Base-by-base conservation (phyloP, 2,888 invertebrate genomes). In the Eucera pruinosa region DNA sequence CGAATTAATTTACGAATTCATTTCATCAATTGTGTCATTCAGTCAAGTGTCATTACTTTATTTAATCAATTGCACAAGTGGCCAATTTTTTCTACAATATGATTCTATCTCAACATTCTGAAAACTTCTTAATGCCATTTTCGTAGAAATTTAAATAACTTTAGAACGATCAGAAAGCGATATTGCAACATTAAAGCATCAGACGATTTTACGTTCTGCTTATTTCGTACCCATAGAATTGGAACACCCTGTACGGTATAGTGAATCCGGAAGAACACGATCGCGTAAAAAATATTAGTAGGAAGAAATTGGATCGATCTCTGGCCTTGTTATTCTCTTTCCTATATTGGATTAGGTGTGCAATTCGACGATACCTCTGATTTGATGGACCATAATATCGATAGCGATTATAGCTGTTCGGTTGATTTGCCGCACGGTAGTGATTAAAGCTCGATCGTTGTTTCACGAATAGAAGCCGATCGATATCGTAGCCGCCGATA, bases 401-500 rank as follows among this genome's bases (percentile, higher is more conserved):
- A 67, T 39, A 39, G 30, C 45, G 75, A 81, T 83, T 81, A 83
- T 68, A 76, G 81, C 73, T 30, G 73, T 83, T 55, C 58, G 65
- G 20, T 48, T 52, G 70, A 78, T 75, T 78, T 55, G 70, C 70
- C 66, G 54, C 54, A 71, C 69, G 43, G 66, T 62, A 62, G 69
- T 64, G 80, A 83, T 82, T 83, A 83, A 80, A 80, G 83, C 52
- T 71, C 54, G 48, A 73, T 70, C 68, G 68, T 54, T 50, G 66
- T 43, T 57, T 62, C 79, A 65, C 67, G 81, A 84, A 80, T 83
- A 65, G 86, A 81, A 84, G 82, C 82, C 83, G 85, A 84, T 86
- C 83, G 80, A 60, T 80, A 83, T 86, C 78, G 52, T 7, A 27
- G 36, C 20, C 75, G 68, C 2, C 80, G 85, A 83, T 84, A 78